Evolutionary conservation across 2,113 vertebrate genomes (phyloP).

Genomic region (Leiothrix lutea): DNA sequence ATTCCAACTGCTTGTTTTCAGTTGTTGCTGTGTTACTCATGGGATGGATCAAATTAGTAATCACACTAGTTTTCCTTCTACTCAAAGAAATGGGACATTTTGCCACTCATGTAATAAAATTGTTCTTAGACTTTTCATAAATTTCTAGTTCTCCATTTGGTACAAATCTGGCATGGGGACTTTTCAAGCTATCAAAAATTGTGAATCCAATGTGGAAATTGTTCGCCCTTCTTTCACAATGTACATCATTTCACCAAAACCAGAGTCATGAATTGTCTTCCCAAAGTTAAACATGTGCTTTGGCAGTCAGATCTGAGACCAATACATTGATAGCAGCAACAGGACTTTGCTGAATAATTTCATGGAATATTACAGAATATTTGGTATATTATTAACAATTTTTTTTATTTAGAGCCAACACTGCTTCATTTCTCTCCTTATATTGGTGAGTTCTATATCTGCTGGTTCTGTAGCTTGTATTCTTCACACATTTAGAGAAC

Average conservation of each 20-base stretch:
- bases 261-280: background rate
- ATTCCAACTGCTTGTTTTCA: background rate
- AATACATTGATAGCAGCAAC: background rate
- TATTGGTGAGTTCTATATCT: background rate
- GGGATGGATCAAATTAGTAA: background rate
- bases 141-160: background rate
- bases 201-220: background rate
- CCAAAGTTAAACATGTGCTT: background rate
- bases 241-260: background rate
- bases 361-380: background rate
- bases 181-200: background rate
- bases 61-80: background rate
- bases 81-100: background rate
- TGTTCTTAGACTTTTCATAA: fast-evolving
- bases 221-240: background rate
- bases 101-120: background rate
- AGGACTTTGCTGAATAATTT: background rate
- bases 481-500: background rate
- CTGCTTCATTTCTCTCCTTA: background rate
- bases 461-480: background rate
- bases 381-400: background rate
- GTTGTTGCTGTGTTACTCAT: background rate
- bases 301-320: background rate
- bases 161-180: background rate
- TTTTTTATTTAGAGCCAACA: background rate